Evolutionary conservation across 2,888 invertebrate species (phyloP).

Genomic region (Acheta domesticus): DNA sequence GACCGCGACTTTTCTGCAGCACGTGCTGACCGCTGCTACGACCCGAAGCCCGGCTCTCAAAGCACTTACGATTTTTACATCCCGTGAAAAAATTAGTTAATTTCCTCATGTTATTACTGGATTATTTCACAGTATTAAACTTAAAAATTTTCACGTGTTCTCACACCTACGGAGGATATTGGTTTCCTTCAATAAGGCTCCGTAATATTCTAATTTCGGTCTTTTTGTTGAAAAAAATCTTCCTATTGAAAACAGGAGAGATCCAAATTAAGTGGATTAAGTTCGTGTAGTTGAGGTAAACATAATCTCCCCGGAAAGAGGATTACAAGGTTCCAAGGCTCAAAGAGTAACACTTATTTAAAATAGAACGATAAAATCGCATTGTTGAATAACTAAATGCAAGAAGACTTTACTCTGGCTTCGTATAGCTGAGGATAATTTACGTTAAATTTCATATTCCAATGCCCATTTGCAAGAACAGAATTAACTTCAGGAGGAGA

Average conservation of each 20-base stretch:
- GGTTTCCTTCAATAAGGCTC: slow-evolving; percentile 1
- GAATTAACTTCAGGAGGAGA: too few species aligned
- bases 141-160: not conserved
- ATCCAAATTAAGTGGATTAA: slow-evolving; percentile 18
- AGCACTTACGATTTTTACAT: not conserved
- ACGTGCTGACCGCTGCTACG: not conserved
- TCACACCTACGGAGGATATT: slow-evolving; percentile 2
- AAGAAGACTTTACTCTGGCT: too few species aligned
- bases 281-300: not conserved
- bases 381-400: too few species aligned
- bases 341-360: too few species aligned
- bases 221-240: slow-evolving; percentile 4
- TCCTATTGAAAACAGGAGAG: not conserved
- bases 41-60: not conserved
- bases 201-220: slow-evolving; percentile 5
- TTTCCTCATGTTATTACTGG: not conserved
- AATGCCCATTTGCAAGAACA: too few species aligned
- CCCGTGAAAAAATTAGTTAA: not conserved
- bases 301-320: not conserved
- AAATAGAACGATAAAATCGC: too few species aligned
- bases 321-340: not conserved
- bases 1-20: too few species aligned
- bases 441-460: too few species aligned
- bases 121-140: not conserved
- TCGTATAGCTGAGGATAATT: too few species aligned